A percentile compares a stretch with the other conserved stretches of the same genome.
Conservation (phyloP, 2,797 vertebrate genomes). For the Mallotus villosus region DNA sequence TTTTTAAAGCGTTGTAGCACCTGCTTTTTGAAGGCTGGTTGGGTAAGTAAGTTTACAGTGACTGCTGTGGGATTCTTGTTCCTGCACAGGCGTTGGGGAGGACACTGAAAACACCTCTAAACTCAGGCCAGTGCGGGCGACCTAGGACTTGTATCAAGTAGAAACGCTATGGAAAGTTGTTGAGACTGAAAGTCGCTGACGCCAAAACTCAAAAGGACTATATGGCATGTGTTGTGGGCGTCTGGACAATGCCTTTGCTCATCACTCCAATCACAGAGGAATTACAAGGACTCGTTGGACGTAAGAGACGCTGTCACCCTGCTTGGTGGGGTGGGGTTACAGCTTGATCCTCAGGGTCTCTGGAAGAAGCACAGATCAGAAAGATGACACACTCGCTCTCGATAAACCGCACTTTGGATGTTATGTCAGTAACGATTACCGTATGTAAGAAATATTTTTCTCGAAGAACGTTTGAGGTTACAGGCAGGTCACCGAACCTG, state of each 20-base stretch:
- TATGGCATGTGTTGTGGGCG: constrained; percentile 3
- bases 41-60: constrained; percentile 64
- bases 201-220: constrained; percentile 24
- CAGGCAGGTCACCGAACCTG: constrained; percentile 44
- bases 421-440: constrained; percentile 60
- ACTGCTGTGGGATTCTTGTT: constrained; percentile 29
- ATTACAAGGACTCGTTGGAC: background rate
- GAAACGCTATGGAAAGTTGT: background rate
- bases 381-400: constrained; percentile 33
- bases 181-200: constrained; percentile 25
- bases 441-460: constrained; percentile 52
- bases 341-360: constrained; percentile 14
- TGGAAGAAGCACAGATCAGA: constrained; percentile 40
- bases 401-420: constrained; percentile 65
- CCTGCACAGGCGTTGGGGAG: background rate
- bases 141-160: constrained; percentile 15
- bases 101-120: constrained; percentile 20
- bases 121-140: constrained; percentile 11
- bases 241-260: constrained; percentile 4
- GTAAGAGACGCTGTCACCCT: background rate
- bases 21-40: constrained; percentile 45
- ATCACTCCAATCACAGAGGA: constrained; percentile 23
- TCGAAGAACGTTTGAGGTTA: constrained; percentile 43
- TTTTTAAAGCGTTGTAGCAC: constrained; percentile 34
- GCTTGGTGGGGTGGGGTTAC: no score